These are phyloP conservation scores for Lucifuga dentata DNA, from an alignment of 2,113 vertebrate genomes.

Conservation along the genomic window DNA sequence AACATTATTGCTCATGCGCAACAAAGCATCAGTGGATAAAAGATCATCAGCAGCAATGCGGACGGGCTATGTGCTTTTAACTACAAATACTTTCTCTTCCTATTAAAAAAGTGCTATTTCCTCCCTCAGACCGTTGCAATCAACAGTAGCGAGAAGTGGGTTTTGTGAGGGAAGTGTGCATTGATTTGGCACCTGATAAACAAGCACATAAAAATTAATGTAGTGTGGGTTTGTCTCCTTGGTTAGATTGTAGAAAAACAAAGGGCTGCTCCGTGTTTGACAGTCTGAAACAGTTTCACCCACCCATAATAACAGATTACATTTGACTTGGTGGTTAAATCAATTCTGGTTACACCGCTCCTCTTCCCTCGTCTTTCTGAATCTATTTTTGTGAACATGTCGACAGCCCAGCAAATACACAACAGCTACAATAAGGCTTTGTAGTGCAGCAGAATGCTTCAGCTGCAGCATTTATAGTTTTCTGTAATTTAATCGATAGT, in stretches of 20 bases:
- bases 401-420: background rate
- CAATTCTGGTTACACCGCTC: background rate
- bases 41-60: background rate
- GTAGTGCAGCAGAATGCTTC: background rate
- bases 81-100: conserved; percentile 22
- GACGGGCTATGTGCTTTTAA: conserved; percentile 16
- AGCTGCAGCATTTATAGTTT: conserved; percentile 28
- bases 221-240: background rate
- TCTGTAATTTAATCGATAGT: conserved; percentile 11
- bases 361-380: background rate
- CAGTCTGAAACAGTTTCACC: background rate
- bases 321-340: conserved; percentile 32
- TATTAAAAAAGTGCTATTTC: conserved; percentile 8
- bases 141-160: conserved; percentile 7
- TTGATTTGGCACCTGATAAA: conserved; percentile 39
- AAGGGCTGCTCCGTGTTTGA: background rate
- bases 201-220: conserved; percentile 14
- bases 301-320: conserved; percentile 10
- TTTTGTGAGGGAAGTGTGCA: conserved; percentile 1
- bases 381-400: background rate
- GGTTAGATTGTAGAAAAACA: conserved; percentile 14
- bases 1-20: background rate
- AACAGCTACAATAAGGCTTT: conserved; percentile 5
- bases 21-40: background rate
- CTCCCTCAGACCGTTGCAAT: background rate